Evolutionary conservation across 2,888 invertebrate species (phyloP).

Genomic region (Microctonus hyperodae): DNA sequence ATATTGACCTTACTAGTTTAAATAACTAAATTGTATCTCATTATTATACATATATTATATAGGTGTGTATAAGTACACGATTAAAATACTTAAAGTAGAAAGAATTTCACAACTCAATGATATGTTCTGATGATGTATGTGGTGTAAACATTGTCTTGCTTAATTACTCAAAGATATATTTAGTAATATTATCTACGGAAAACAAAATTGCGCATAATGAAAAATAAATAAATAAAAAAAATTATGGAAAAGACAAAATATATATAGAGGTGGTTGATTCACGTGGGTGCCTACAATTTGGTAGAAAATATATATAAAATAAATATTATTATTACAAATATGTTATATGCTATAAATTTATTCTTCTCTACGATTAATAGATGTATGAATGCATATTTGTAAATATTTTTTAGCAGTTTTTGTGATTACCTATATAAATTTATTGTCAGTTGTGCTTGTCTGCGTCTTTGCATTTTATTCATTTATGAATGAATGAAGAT

Average conservation of each 20-base stretch:
- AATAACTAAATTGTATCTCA: slow-evolving; percentile 45
- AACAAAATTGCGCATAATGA: not conserved
- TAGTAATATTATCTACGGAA: not conserved
- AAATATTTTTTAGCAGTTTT: not conserved
- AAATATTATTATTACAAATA: not conserved
- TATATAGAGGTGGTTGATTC: not conserved
- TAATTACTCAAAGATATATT: not conserved
- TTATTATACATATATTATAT: slow-evolving; percentile 7
- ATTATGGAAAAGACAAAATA: not conserved
- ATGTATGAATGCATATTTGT: not conserved
- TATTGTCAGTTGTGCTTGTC: not conserved
- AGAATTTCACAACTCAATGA: not conserved
- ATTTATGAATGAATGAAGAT: no score
- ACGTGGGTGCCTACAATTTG: slow-evolving; percentile 15
- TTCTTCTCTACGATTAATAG: not conserved
- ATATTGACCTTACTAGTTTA: slow-evolving; percentile 32
- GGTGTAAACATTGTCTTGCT: slow-evolving; percentile 10
- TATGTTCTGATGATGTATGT: not conserved
- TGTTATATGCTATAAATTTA: not conserved
- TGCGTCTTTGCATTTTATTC: not conserved
- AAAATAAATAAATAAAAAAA: not conserved
- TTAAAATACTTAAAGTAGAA: not conserved
- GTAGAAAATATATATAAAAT: not conserved
- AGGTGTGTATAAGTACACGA: not conserved
- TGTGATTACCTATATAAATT: not conserved